Evolutionary conservation across 2,797 vertebrate species (phyloP).

Genomic region (Rhynchotus rufescens): DNA sequence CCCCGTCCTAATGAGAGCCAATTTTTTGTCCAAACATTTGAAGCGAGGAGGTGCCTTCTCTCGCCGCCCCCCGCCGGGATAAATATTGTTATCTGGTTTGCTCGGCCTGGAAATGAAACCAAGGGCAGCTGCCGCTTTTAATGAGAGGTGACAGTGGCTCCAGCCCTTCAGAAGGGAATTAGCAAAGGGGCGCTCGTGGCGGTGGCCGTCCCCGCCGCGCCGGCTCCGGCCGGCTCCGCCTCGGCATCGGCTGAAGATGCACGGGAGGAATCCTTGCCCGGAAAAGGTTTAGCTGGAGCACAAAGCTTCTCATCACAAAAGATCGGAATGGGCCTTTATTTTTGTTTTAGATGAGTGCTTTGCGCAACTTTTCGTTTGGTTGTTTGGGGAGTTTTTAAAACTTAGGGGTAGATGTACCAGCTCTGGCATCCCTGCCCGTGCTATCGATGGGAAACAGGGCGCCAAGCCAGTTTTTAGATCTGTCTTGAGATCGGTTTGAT

Average conservation of each 20-base stretch:
- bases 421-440: accelerated
- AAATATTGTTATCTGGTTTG: conserved; percentile 89
- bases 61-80: conserved; percentile 86
- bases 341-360: neutral
- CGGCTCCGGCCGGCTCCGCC: too few species aligned
- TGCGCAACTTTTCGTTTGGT: neutral
- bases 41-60: conserved; percentile 89
- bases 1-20: conserved; percentile 69
- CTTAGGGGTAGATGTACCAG: neutral
- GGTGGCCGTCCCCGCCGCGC: neutral
- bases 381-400: neutral
- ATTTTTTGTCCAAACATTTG: conserved; percentile 89
- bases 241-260: neutral
- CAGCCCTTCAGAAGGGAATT: conserved; percentile 85
- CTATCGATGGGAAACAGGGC: accelerated
- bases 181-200: conserved; percentile 40
- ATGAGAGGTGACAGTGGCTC: conserved; percentile 97
- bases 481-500: conserved; percentile 33
- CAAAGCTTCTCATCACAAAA: neutral
- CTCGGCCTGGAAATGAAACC: conserved; percentile 70
- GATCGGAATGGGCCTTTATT: neutral
- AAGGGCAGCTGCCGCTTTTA: conserved; percentile 81
- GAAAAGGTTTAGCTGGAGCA: neutral
- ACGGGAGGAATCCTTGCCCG: accelerated
- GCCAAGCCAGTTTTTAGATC: neutral